Evolutionary conservation across 2,113 vertebrate genomes (phyloP).

Genomic region (Amphiprion percula): DNA sequence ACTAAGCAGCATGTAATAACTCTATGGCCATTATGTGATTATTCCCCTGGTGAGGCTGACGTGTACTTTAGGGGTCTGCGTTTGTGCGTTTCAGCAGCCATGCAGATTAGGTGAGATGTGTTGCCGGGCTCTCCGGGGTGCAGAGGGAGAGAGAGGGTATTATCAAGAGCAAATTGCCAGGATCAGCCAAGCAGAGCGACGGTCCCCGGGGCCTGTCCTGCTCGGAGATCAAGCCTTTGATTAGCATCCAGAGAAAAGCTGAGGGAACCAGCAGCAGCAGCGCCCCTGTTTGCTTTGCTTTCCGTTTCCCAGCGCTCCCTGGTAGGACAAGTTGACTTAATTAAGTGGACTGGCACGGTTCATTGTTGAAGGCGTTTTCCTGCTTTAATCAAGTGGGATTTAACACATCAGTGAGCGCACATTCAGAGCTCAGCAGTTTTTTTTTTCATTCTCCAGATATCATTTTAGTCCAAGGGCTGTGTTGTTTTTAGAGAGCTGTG

Average conservation of each 20-base stretch:
- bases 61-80: slow-evolving; percentile 41
- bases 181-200: slow-evolving; percentile 80
- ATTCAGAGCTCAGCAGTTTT: slow-evolving; percentile 59
- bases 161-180: slow-evolving; percentile 83
- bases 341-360: slow-evolving; percentile 80
- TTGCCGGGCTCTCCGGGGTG: slow-evolving; percentile 51
- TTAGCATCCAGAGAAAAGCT: slow-evolving; percentile 75
- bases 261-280: slow-evolving; percentile 57
- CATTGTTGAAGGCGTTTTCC: slow-evolving; percentile 75
- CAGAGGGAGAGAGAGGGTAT: slow-evolving; percentile 56
- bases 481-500: slow-evolving; percentile 38
- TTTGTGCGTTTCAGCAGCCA: slow-evolving; percentile 44
- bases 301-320: slow-evolving; percentile 70
- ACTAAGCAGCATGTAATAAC: slow-evolving; percentile 67
- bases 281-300: slow-evolving; percentile 79
- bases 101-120: slow-evolving; percentile 61
- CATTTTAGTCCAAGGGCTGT: slow-evolving; percentile 29
- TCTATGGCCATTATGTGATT: slow-evolving; percentile 62
- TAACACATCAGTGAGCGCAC: slow-evolving; percentile 78
- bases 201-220: slow-evolving; percentile 75
- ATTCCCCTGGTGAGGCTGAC: slow-evolving; percentile 57
- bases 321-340: slow-evolving; percentile 78
- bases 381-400: slow-evolving; percentile 86
- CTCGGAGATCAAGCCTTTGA: slow-evolving; percentile 80
- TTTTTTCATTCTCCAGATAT: slow-evolving; percentile 50